Evolutionary conservation across 1,140 invertebrate species (phyloP).

Genomic region (Drosophila ercepeae): DNA sequence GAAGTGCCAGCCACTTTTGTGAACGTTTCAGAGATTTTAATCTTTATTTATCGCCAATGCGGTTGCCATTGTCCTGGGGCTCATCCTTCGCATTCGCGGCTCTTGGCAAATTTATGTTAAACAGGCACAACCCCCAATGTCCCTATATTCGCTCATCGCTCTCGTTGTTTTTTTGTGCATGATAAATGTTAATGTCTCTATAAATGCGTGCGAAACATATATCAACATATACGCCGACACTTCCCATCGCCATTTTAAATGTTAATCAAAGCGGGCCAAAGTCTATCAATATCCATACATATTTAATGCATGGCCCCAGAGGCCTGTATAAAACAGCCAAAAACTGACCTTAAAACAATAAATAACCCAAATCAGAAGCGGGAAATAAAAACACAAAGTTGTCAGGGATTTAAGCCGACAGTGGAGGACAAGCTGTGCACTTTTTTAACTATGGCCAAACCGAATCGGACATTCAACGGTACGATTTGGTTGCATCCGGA

Average conservation of each 20-base stretch:
- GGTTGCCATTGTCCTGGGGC: conserved; percentile 25
- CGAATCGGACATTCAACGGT: conserved; percentile 32
- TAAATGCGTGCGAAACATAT: conserved; percentile 48
- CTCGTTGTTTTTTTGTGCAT: conserved; percentile 12
- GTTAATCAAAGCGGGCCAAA: conserved; percentile 29
- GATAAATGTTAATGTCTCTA: conserved; percentile 69
- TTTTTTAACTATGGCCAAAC: conserved; percentile 26
- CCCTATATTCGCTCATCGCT: neutral
- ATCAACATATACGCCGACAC: conserved; percentile 35
- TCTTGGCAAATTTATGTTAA: conserved; percentile 53
- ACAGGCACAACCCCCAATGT: conserved; percentile 10
- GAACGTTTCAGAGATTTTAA: conserved; percentile 78
- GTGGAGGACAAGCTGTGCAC: conserved; percentile 13
- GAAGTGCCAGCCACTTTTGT: conserved; percentile 76
- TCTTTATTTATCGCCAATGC: conserved; percentile 75
- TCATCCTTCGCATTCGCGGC: conserved; percentile 12
- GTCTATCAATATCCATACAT: conserved; percentile 51
- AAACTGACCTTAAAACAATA: conserved; percentile 15
- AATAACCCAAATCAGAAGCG: conserved; percentile 35
- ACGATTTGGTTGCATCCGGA: conserved; percentile 43
- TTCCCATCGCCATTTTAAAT: conserved; percentile 18
- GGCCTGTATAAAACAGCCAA: neutral
- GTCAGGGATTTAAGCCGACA: conserved; percentile 18
- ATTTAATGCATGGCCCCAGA: conserved; percentile 42
- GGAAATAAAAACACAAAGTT: conserved; percentile 12